These are phyloP conservation scores for Ptilodon capucinus DNA, from an alignment of 2,888 invertebrate genomes.

Conservation along the genomic window DNA sequence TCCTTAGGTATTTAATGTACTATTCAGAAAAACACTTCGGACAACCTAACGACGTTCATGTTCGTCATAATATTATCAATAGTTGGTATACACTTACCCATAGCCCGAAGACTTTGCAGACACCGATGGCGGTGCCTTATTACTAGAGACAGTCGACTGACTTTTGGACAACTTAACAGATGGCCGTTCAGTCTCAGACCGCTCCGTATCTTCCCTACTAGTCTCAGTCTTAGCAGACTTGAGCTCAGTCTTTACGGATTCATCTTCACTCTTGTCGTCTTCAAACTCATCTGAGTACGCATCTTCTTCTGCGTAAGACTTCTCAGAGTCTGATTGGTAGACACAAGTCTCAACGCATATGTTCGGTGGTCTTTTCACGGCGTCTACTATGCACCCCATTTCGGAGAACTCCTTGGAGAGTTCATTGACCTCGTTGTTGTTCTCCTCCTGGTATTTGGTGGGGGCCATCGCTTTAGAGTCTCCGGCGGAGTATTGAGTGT, in stretches of 20 bases:
- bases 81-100: slow-evolving; percentile 50
- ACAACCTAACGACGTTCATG: neutral
- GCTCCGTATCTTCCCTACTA: slow-evolving; percentile 20
- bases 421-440: slow-evolving; percentile 76
- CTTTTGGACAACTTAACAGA: slow-evolving; percentile 61
- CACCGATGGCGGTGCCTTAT: slow-evolving; percentile 46
- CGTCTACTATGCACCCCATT: slow-evolving; percentile 77
- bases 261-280: slow-evolving; percentile 64
- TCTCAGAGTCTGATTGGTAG: slow-evolving; percentile 58
- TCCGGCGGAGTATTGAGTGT: slow-evolving; percentile 63
- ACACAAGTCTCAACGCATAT: slow-evolving; percentile 71
- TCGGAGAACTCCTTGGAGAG: slow-evolving; percentile 69
- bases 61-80: neutral
- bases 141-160: slow-evolving; percentile 54
- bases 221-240: slow-evolving; percentile 39
- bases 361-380: slow-evolving; percentile 66
- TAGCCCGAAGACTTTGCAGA: slow-evolving; percentile 64
- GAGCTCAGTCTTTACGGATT: slow-evolving; percentile 39
- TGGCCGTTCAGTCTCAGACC: slow-evolving; percentile 21
- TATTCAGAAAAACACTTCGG: neutral
- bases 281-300: slow-evolving; percentile 77
- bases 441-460: slow-evolving; percentile 69
- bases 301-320: slow-evolving; percentile 51
- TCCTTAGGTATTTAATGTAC: too few relatives aligned
- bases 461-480: slow-evolving; percentile 64